phyloP scores from a whole-genome alignment of 2,888 invertebrate genomes.

The Dorcus hopei region DNA sequence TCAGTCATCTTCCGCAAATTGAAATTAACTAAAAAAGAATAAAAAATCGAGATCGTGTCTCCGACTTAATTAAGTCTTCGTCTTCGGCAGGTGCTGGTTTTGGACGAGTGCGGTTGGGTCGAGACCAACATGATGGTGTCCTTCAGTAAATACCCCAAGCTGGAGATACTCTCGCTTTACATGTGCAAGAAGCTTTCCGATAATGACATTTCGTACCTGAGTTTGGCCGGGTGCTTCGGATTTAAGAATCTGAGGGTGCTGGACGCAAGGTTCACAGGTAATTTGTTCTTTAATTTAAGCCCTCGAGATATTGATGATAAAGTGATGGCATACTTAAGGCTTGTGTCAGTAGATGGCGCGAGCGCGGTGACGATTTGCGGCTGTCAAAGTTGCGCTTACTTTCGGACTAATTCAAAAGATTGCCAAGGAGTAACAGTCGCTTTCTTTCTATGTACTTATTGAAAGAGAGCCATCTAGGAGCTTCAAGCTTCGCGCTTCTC shows the following conservation, averaged over 20 bases:
- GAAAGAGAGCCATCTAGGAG: too few species aligned
- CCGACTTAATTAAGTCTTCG: too few species aligned
- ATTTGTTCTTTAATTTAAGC: background rate
- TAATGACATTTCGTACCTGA: conserved; percentile 64
- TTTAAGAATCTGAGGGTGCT: conserved; percentile 55
- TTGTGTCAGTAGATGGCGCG: too few species aligned
- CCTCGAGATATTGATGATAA: background rate
- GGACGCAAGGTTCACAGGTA: conserved; percentile 45
- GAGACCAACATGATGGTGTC: conserved; percentile 70
- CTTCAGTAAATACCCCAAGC: conserved; percentile 64
- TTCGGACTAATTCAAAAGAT: too few species aligned
- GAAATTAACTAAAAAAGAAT: too few species aligned
- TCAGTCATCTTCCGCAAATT: too few species aligned
- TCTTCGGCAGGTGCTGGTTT: conserved; percentile 58
- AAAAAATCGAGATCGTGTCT: too few species aligned
- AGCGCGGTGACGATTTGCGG: background rate
- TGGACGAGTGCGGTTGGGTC: conserved; percentile 73
- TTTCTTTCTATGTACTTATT: too few species aligned
- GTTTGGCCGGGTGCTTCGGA: conserved; percentile 70
- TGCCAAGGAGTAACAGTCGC: too few species aligned
- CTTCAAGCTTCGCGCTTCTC: too few species aligned
- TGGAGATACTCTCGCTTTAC: conserved; percentile 61
- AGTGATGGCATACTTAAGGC: too few species aligned
- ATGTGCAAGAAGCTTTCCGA: conserved; percentile 66
- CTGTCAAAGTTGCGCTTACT: background rate